Evolutionary conservation across 2,113 vertebrate species (phyloP).

Genomic region (Polypterus senegalus): DNA sequence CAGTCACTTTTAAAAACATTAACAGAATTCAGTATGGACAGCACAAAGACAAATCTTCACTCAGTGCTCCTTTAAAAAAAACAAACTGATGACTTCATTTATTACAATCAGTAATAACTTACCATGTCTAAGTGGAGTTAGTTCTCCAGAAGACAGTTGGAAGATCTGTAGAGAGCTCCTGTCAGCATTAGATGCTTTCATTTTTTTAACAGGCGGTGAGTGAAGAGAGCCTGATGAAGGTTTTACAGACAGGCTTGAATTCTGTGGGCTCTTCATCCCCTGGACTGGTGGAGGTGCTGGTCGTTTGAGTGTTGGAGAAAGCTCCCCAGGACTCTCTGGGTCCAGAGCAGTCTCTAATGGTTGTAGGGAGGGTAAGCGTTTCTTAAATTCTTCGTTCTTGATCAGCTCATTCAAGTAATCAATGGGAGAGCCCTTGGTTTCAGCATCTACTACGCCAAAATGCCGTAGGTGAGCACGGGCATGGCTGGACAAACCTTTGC

Average conservation of each 20-base stretch:
- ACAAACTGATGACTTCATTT: too few relatives aligned
- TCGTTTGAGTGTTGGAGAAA: conserved; percentile 28
- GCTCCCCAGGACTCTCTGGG: conserved; percentile 16
- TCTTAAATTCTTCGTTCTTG: conserved; percentile 72
- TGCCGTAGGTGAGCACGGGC: conserved; percentile 81
- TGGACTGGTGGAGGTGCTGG: neutral
- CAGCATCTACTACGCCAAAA: conserved; percentile 78
- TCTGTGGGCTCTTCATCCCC: too few relatives aligned
- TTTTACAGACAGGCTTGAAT: conserved; percentile 3
- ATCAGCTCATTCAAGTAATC: conserved; percentile 77
- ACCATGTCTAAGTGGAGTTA: conserved; percentile 51
- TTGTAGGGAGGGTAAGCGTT: conserved; percentile 34
- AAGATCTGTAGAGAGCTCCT: conserved; percentile 51
- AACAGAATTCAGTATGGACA: too few relatives aligned
- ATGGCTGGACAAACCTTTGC: conserved; percentile 83
- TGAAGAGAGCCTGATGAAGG: conserved; percentile 38
- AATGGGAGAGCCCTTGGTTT: conserved; percentile 82
- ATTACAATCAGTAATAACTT: conserved; percentile 11
- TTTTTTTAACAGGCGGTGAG: conserved; percentile 53
- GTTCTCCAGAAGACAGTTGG: conserved; percentile 49
- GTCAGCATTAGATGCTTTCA: conserved; percentile 48
- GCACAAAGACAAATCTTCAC: too few relatives aligned
- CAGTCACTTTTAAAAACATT: too few relatives aligned
- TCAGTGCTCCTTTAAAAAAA: too few relatives aligned
- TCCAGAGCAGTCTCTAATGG: conserved; percentile 28